phyloP scores from a whole-genome alignment of 2,888 invertebrate species.

The Slavum lentiscoides region DNA sequence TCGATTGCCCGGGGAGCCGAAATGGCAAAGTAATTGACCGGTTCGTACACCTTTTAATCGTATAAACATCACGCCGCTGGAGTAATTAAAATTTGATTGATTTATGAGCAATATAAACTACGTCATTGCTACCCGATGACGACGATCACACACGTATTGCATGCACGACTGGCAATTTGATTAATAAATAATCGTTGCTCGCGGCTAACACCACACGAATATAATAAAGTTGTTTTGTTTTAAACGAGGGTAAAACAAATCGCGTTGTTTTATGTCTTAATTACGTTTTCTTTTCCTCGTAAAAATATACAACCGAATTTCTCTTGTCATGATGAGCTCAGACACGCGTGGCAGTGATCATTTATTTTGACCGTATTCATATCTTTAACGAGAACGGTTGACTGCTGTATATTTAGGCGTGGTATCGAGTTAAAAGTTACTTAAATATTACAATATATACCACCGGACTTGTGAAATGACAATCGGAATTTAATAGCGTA shows the following conservation, averaged over 20 bases:
- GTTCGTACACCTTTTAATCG: neutral
- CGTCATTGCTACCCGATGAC: neutral
- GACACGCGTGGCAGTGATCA: neutral
- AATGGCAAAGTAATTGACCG: neutral
- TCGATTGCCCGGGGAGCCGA: neutral
- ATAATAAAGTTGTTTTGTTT: constrained; percentile 11
- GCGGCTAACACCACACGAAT: neutral
- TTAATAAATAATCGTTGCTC: constrained; percentile 4
- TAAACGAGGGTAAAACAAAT: neutral
- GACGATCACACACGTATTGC: neutral
- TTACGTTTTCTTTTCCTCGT: neutral
- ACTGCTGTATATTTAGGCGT: neutral
- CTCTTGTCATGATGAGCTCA: neutral
- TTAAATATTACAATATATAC: too few relatives aligned
- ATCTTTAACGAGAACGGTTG: too few relatives aligned
- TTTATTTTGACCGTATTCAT: neutral
- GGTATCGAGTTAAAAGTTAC: neutral
- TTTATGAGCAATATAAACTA: neutral
- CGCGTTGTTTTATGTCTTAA: neutral
- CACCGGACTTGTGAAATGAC: too few relatives aligned
- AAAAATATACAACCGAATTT: neutral
- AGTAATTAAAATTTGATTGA: constrained; percentile 10
- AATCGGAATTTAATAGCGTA: too few relatives aligned
- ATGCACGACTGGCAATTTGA: neutral
- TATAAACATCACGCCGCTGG: neutral